Conservation (phyloP, 2,113 vertebrate genomes). For the Pseudopodoces humilis region DNA sequence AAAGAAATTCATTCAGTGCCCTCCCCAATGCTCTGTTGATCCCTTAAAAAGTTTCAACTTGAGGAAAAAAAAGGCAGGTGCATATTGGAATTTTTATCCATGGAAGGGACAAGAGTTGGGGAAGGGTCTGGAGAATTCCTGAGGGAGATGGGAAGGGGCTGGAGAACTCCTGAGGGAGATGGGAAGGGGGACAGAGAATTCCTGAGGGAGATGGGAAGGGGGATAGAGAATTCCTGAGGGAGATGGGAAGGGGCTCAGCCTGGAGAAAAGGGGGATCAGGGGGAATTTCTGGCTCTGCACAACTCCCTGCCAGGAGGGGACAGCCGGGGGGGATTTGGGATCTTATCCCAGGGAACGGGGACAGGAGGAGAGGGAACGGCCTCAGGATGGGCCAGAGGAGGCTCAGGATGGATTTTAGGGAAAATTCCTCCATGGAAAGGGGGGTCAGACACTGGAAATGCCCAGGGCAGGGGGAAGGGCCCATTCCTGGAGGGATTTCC, state of each 20-base stretch:
- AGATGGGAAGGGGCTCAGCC: not conserved
- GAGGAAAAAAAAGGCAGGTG: not conserved
- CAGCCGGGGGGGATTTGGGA: not conserved
- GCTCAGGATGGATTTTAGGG: fast-evolving
- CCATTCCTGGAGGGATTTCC: not conserved
- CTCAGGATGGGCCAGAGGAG: not conserved
- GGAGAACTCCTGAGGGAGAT: too few species aligned
- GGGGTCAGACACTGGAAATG: fast-evolving
- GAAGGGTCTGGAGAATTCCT: not conserved
- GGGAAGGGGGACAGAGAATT: too few species aligned
- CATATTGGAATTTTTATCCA: not conserved
- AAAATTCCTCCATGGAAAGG: fast-evolving
- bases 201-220: not conserved
- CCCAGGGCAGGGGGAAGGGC: fast-evolving
- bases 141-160: too few species aligned
- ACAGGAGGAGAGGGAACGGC: not conserved
- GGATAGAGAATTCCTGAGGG: not conserved
- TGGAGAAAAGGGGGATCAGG: not conserved
- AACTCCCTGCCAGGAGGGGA: not conserved
- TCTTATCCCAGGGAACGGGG: not conserved
- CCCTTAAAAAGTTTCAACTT: not conserved
- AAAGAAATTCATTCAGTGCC: not conserved
- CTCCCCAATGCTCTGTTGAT: not conserved
- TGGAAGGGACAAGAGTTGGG: not conserved
- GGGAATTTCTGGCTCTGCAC: not conserved